Base-by-base conservation (phyloP, 2,797 vertebrate species). In the Pygocentrus nattereri region DNA sequence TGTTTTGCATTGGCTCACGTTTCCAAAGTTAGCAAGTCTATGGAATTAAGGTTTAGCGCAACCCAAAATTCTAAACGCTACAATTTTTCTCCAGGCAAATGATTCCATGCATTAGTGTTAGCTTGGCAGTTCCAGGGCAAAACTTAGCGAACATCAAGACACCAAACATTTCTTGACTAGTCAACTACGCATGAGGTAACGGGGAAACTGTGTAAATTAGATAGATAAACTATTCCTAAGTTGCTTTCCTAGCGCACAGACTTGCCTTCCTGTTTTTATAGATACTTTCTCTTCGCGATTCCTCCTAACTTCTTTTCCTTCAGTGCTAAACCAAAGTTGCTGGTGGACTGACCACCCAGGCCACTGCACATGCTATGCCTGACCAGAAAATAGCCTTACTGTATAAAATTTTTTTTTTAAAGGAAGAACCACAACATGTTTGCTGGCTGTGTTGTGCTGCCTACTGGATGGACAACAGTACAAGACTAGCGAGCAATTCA, bases 321-420 rank as follows among this genome's bases (percentile, higher is more conserved):
- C 49, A 54, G 25, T 71, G 69, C 54, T 52, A 31, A 72, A 72
- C 70, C 70, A 72, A 72, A 72, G 70, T 30, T 71, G 23, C 16
- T 27, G 25, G 44, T n/a, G 69, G 47, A 52, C 18, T 30, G 44
- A 31, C 23, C n/a, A 30, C 25, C 23, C 44, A 52, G 16, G 21
- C 64, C 31, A 67, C 64, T 16, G 13, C 27, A 6, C 6, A 30
- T 7, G 5, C 30, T 62, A 31, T 30, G 5, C 25, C 59, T 62
- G 59, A 62, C 27, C 27, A 31, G 13, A 30, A 31, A 30, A 16
- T 62, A 30, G 59, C 59, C 59, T 44, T 69, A 69, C n/a, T 69
- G 34, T 68, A 69, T 16, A 13, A n/a, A n/a, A n/a, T 6, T 1
- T n/a, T 16, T n/a, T 56, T n/a, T 23, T 56, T 27, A 25, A 62